Base-by-base conservation (phyloP, 2,797 vertebrate genomes). In the Enteromius paludinosus region DNA sequence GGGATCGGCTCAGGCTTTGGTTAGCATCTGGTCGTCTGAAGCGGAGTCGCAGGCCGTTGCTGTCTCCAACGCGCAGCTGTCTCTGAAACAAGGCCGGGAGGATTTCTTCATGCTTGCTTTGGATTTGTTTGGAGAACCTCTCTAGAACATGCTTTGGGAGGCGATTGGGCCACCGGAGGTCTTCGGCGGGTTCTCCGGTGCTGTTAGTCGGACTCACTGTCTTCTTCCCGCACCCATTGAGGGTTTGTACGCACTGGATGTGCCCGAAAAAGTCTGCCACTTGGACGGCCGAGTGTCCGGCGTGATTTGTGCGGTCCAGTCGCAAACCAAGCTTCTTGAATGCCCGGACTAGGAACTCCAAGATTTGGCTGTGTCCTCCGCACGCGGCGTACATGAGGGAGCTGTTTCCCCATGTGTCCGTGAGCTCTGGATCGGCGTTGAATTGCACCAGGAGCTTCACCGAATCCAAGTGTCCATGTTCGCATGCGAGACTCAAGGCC, bases 371-470 rank as follows among this genome's bases (percentile, higher is more conserved):
- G 87, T 96, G 96, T 47, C 97, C 97, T 2, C 94, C 95, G 30
- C 94, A 96, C 45, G 97, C 96, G 12, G 96, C 95, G 47, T 97
- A 97, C 94, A 97, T 97, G 71, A 98, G 93, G 0, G 97, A 92
- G 14, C 93, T 96, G 90, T 97, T 97, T n/a, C 97, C 97, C 83
- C 95, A 96, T 1, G 89, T 78, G 65, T 98, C 97, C 0, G 92
- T 87, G 54, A 96, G 87, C 56, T 97, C 97, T 0, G 97, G 97
- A 86, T 97, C 96, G 0, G 96, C 96, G 30, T 93, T 97, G 91
- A 94, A 96, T 91, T 97, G 96, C 85, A 97, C 96, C n/a, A 98
- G 91, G 78, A 97, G 94, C 92, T 97, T 96, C 75, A 96, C 94
- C 1, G 92, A 93, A 1, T 97, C 97, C 90, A 97, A 87, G 90